Conservation (phyloP, 2,797 vertebrate species). For the Semaprochilodus insignis region DNA sequence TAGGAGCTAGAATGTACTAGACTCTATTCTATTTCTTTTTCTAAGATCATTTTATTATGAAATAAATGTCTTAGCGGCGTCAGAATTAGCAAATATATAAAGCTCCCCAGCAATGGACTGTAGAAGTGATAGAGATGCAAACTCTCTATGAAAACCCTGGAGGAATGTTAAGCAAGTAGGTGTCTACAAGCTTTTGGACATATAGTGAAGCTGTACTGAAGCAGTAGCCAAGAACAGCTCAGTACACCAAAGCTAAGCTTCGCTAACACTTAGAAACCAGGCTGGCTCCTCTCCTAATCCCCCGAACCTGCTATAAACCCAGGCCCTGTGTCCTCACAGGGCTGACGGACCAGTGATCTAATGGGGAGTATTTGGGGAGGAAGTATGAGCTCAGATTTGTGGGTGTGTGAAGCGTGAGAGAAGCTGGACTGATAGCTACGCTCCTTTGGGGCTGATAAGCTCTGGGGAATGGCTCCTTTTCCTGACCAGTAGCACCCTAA, state of each 20-base stretch:
- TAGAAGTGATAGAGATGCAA: too few relatives aligned
- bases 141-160: too few relatives aligned
- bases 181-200: background rate
- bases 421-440: background rate
- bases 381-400: background rate
- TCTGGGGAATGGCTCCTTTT: conserved; percentile 14
- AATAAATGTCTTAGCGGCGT: too few relatives aligned
- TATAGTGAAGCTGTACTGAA: background rate
- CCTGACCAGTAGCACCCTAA: conserved; percentile 12
- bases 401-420: background rate
- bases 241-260: background rate
- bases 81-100: too few relatives aligned
- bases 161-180: background rate
- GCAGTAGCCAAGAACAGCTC: background rate
- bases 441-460: background rate
- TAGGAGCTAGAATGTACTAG: background rate
- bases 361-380: conserved; percentile 12
- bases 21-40: background rate
- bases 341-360: background rate
- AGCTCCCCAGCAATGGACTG: too few relatives aligned
- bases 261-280: conserved; percentile 22
- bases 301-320: conserved; percentile 1
- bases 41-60: background rate
- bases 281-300: conserved; percentile 25
- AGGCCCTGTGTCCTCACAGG: background rate